Evolutionary conservation across 2,113 vertebrate genomes (phyloP).

Genomic region (Dinomys branickii): DNA sequence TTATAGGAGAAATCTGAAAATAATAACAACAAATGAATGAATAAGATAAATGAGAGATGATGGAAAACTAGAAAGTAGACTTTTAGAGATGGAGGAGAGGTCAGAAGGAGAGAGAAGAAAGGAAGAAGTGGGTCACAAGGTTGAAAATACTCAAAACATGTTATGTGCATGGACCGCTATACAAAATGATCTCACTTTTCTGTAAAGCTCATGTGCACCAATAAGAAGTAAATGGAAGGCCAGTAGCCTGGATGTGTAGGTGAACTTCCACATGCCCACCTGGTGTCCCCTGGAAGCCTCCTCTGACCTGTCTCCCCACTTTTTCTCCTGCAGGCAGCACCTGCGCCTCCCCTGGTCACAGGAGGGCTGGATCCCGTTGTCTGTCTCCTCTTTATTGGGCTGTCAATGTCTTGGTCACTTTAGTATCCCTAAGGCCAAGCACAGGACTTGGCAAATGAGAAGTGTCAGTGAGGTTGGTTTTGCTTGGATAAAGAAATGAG

Average conservation of each 20-base stretch:
- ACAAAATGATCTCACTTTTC: background rate
- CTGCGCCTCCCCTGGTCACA: too few relatives aligned
- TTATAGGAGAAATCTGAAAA: background rate
- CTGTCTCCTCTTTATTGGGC: background rate
- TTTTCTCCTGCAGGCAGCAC: background rate
- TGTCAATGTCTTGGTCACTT: background rate
- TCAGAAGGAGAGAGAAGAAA: background rate
- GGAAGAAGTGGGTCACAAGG: background rate
- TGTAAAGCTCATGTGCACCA: background rate
- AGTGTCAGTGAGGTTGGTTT: background rate
- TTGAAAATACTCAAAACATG: background rate
- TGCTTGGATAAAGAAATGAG: background rate
- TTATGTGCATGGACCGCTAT: background rate
- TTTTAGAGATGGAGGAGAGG: background rate
- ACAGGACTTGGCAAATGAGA: background rate
- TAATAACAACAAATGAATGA: background rate
- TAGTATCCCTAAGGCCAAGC: background rate
- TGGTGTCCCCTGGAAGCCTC: background rate
- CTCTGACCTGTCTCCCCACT: background rate
- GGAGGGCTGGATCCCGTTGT: background rate
- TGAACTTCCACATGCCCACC: background rate
- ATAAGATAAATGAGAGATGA: background rate
- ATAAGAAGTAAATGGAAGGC: background rate
- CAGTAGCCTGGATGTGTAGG: background rate
- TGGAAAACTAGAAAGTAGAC: background rate